Base-by-base conservation (phyloP, 2,888 invertebrate species). In the Pediacus dermestoides region DNA sequence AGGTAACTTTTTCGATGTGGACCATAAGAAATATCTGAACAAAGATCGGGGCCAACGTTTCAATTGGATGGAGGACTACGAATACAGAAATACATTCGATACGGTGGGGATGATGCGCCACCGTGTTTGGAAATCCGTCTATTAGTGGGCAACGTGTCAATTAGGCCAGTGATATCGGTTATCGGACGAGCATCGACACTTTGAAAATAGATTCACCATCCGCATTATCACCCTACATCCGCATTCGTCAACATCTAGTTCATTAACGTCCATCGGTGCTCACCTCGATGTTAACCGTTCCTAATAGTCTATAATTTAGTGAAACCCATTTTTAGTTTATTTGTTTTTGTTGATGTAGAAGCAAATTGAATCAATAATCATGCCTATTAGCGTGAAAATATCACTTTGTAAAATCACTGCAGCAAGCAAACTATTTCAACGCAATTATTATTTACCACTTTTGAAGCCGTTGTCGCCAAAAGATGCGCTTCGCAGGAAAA, bases 361-460 rank as follows among this genome's bases (percentile, higher is more conserved):
- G 48, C 50, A 49, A 42, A 47, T 38, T 30, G 28, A 23, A 30
- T 31, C 8, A 18, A 25, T 27, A 39, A 42, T 43, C 31, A 67
- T 67, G 67, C 62, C 64, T 6, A 60, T 68, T 39, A 67, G 66
- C 50, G 64, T 66, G 15, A 68, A 68, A 49, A 64, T 68, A 37
- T 68, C 67, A 55, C 83, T 81, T 65, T 88, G 88, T 69, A 81
- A 86, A 67, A 87, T 88, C 55, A 88, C 88, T 39, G 83, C 86
- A 53, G 82, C 81, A 64, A 84, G 85, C 68, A 77, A 83, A 53
- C 82, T 84, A 56, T 76, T 88, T 58, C 87, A 87, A 38, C 83
- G 85, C 61, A 85, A 87, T 31, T 85, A 87, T 67, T 88, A 88
- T 64, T 84, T 87, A 60, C 88, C 88, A 23, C 73, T 88, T 27